phyloP scores from a whole-genome alignment of 2,797 vertebrate genomes.

The Simalia tracyae region DNA sequence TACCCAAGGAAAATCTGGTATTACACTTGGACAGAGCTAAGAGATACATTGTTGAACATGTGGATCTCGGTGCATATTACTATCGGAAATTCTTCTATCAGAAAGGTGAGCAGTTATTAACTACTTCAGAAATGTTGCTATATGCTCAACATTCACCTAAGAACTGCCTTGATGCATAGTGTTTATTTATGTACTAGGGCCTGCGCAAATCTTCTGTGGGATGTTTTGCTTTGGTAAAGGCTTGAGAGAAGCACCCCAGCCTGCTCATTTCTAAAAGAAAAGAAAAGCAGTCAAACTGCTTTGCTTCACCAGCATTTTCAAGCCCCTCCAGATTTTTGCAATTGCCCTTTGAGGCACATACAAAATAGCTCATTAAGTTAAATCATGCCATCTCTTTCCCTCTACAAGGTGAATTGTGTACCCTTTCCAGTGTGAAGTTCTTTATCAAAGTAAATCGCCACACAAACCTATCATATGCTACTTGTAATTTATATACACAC shows the following conservation, averaged over 20 bases:
- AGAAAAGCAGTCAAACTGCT: not conserved
- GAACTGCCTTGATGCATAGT: not conserved
- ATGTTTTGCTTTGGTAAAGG: not conserved
- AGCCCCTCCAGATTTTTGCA: not conserved
- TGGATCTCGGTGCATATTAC: conserved; percentile 95
- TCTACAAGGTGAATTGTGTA: too few relatives aligned
- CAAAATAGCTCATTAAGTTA: not conserved
- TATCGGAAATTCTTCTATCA: conserved; percentile 94
- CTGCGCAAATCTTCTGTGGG: not conserved
- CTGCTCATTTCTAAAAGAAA: not conserved
- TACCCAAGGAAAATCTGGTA: conserved; percentile 87
- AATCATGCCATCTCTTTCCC: not conserved
- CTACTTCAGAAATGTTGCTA: not conserved
- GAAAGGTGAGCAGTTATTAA: conserved; percentile 80
- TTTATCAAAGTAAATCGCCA: not conserved
- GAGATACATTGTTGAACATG: conserved; percentile 93
- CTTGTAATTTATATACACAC: not conserved
- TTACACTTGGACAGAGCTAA: conserved; percentile 87
- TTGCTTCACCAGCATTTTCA: not conserved
- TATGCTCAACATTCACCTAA: not conserved
- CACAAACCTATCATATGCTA: not conserved
- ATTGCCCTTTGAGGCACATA: not conserved
- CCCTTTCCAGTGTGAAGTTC: not conserved
- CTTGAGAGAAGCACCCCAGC: not conserved
- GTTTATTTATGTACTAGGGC: not conserved